A percentile compares a stretch with the other conserved stretches of the same genome.
These are phyloP conservation scores for Apistogramma diplotaenia DNA, from an alignment of 2,113 vertebrate species.

Conservation along the genomic window DNA sequence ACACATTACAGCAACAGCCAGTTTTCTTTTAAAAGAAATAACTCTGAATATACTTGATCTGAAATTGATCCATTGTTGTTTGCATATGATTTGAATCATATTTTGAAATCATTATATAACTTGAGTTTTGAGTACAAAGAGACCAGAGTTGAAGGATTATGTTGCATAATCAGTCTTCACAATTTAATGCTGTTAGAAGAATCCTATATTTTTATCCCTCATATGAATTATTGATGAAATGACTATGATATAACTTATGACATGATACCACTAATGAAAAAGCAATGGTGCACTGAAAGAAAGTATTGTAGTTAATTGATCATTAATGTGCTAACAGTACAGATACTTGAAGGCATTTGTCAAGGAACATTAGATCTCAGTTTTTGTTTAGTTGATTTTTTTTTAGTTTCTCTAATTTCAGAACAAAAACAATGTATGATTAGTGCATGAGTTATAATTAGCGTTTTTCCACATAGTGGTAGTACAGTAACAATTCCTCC, in stretches of 20 bases:
- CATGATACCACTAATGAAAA: constrained; percentile 64
- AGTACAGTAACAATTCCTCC: neutral
- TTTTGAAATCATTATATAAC: constrained; percentile 60
- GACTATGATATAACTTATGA: constrained; percentile 51
- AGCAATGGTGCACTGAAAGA: constrained; percentile 40
- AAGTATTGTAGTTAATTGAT: constrained; percentile 31
- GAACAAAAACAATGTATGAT: neutral
- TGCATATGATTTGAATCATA: constrained; percentile 36
- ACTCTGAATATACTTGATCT: neutral
- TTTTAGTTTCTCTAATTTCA: neutral
- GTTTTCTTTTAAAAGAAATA: neutral
- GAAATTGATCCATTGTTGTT: constrained; percentile 25
- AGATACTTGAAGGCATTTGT: neutral
- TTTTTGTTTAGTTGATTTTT: too few species aligned
- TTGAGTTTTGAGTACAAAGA: constrained; percentile 46
- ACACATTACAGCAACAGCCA: neutral
- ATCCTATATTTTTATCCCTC: constrained; percentile 36
- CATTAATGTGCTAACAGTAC: neutral
- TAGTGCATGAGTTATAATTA: neutral
- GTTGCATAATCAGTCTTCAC: constrained; percentile 59
- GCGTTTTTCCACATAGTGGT: neutral
- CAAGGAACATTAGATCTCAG: neutral
- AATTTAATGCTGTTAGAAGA: constrained; percentile 58
- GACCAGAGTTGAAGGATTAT: constrained; percentile 45
- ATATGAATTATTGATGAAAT: constrained; percentile 58